phyloP scores from a whole-genome alignment of 2,113 vertebrate species.

The Hiodon alosoides region DNA sequence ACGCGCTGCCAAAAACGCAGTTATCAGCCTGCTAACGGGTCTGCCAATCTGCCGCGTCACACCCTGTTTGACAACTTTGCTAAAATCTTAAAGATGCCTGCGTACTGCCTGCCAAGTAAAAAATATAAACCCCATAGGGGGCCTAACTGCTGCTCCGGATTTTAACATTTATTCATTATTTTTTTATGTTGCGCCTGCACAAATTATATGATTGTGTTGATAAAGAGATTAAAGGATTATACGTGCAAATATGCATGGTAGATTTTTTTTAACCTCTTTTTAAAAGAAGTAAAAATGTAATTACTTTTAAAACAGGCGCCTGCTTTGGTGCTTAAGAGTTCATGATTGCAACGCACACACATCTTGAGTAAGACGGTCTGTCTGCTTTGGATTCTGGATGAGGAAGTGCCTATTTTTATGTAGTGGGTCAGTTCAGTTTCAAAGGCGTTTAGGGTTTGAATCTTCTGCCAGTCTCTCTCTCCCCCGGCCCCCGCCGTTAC shows the following conservation, averaged over 20 bases:
- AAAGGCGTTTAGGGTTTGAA: neutral
- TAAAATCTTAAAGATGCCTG: neutral
- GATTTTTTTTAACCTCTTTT: slow-evolving; percentile 17
- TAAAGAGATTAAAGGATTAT: slow-evolving; percentile 31
- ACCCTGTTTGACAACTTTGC: neutral
- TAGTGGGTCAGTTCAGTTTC: slow-evolving; percentile 9
- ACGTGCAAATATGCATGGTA: slow-evolving; percentile 26
- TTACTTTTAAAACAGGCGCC: slow-evolving; percentile 4
- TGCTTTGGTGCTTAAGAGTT: neutral
- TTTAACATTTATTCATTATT: neutral
- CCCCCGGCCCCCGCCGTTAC: too few relatives aligned
- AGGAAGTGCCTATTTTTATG: neutral
- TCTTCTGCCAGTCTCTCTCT: neutral
- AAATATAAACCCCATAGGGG: neutral
- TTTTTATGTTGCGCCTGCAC: slow-evolving; percentile 1
- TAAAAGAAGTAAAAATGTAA: slow-evolving; percentile 11
- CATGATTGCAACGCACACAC: neutral
- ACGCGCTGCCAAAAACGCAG: neutral
- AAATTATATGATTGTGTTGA: slow-evolving; percentile 28
- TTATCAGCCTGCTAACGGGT: too few relatives aligned
- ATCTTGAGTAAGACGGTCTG: neutral
- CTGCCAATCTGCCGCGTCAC: neutral
- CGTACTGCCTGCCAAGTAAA: neutral
- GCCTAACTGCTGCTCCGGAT: neutral
- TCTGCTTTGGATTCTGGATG: neutral